These are phyloP conservation scores for Petrophora chlorosata DNA, from an alignment of 2,888 invertebrate species.

Conservation along the genomic window DNA sequence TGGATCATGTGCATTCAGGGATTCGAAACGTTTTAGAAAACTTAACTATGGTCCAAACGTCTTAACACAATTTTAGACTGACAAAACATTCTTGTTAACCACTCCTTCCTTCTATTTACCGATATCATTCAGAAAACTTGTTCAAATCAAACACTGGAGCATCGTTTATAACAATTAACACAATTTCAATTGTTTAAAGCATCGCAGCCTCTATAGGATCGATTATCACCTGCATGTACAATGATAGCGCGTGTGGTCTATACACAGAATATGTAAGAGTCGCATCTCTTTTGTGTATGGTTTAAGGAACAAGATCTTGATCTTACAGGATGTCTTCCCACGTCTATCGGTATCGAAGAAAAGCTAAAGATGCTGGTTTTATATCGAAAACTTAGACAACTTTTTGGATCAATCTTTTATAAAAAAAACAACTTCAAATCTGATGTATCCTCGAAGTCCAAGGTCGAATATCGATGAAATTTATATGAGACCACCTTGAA, in stretches of 20 bases:
- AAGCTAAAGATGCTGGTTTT: background rate
- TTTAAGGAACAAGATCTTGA: conserved; percentile 12
- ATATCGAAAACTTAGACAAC: background rate
- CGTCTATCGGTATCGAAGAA: no score
- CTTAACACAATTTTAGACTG: background rate
- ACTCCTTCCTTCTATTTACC: conserved; percentile 1
- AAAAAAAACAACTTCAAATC: no score
- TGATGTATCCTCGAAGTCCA: no score
- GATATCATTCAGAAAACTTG: background rate
- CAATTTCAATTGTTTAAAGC: conserved; percentile 16
- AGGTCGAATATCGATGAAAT: no score
- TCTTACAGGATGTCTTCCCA: background rate
- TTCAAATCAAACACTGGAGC: conserved; percentile 20
- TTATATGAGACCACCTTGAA: no score
- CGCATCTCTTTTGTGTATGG: conserved; percentile 4
- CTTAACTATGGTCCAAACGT: no score
- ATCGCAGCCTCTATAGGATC: conserved; percentile 11
- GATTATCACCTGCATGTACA: conserved; percentile 29
- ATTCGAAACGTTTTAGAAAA: no score
- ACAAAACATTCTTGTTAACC: no score
- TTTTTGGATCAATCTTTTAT: no score
- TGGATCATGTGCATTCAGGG: no score
- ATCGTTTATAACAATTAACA: conserved; percentile 28
- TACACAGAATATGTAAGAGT: conserved; percentile 10
- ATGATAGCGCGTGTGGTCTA: conserved; percentile 29